Evolutionary conservation across 2,113 vertebrate species (phyloP).

Genomic region (cat (Felis catus)): DNA sequence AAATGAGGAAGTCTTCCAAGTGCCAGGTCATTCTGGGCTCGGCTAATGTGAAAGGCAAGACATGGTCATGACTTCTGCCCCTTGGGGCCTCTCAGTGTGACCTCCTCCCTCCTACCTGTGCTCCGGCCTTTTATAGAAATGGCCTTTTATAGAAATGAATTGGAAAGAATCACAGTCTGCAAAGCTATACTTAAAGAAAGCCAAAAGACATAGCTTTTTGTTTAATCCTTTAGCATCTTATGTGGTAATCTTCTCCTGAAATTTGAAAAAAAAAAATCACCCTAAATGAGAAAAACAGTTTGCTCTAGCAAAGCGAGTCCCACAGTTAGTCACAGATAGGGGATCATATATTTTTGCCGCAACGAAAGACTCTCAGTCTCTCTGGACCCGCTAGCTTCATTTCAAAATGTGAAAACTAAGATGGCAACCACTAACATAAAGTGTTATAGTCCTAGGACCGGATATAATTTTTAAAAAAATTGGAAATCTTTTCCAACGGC

Average conservation of each 20-base stretch:
- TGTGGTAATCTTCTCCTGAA: background rate
- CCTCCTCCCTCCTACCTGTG: background rate
- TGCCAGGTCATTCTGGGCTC: background rate
- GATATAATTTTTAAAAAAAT: background rate
- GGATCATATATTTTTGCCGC: background rate
- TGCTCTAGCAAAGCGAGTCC: background rate
- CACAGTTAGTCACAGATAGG: background rate
- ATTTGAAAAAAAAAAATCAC: background rate
- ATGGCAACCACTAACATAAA: background rate
- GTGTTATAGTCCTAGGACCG: background rate
- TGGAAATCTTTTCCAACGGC: background rate
- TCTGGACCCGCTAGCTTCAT: background rate
- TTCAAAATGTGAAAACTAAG: background rate
- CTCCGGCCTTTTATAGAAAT: background rate
- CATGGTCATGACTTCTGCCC: background rate
- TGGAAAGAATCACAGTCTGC: background rate
- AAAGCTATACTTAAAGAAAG: conserved; percentile 13
- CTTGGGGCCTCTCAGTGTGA: background rate
- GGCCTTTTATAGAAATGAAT: conserved; percentile 13
- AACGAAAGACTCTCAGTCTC: background rate
- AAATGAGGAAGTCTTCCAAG: background rate
- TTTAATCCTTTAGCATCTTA: background rate
- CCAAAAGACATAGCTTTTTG: background rate
- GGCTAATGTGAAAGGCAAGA: background rate
- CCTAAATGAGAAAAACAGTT: conserved; percentile 9